Base-by-base conservation (phyloP, 2,113 vertebrate genomes). In the Gallinago media region DNA sequence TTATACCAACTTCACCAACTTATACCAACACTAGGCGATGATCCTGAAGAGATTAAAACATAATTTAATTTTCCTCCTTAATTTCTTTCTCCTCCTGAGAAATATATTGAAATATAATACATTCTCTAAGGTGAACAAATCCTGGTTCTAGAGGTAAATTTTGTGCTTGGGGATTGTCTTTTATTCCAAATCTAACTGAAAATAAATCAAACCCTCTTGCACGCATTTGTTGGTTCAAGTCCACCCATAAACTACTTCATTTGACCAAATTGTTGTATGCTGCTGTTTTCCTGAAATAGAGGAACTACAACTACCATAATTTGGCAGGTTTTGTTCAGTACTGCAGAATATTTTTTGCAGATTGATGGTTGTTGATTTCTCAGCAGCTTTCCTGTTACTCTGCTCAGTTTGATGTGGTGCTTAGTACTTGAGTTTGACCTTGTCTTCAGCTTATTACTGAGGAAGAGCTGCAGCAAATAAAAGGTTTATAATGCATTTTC, bases 171-270 rank as follows among this genome's bases (percentile, higher is more conserved):
- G 15, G 13, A 34, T 55, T 20, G 6, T 2, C 3, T 65, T 52
- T 47, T 59, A 72, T 49, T 9, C 8, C 20, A 76, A 20, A 11
- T 32, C 23, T 38, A 59, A 17, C 3, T 44, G 21, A 36, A 86
- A 76, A 59, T 9, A 47, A 23, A 70, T 22, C 4, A 3, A 46
- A 15, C 1, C 8, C 3, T 65, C 20, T 40, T 56, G 11, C 1
- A 0, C 6, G 5, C 0, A 32, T n/a, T 56, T 55, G 11, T 34
- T 73, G 3, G 2, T 54, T 77, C 13, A 52, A 55, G 27, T 6
- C 5, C 19, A 77, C 18, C 19, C 4, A 11, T 32, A 46, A 50
- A 16, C 1, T 27, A 10, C 15, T 54, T 62, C 15, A 42, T 62
- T 67, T 78, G 3, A 67, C 25, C 31, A 29, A 10, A 21, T 27